Base-by-base conservation (phyloP, 2,797 vertebrate species). In the Xenentodon cancila region DNA sequence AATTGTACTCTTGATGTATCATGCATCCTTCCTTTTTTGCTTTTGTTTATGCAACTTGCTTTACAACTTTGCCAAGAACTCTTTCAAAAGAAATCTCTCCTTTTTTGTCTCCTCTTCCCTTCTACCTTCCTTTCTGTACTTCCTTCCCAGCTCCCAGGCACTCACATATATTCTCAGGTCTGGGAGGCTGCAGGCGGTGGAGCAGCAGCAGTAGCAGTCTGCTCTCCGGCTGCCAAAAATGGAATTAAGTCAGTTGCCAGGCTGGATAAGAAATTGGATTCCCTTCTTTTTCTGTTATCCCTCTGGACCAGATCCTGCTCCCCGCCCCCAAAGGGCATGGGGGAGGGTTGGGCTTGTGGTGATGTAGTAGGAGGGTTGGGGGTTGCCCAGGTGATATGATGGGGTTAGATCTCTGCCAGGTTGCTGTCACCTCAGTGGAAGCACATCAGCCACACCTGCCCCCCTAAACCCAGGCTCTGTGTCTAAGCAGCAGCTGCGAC, bases 221-320 rank as follows among this genome's bases (percentile, higher is more conserved):
- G 63, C 30, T 71, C 0, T 16, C 64, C 21, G 46, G 65, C 79
- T 86, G 87, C 88, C 86, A 88, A 87, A 77, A 87, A 64, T 64
- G 83, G 86, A 87, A 86, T 90, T 85, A 88, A 87, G 77, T 84
- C 73, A 40, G 84, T 86, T 88, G 81, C 78, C 76, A 84, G 80
- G 71, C 70, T 77, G 88, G 80, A 87, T 88, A 82, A 86, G 85
- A 84, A 86, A 81, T 79, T 73, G 74, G 80, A 84, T 84, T 84
- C 76, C 77, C 60, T 77, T 84, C 80, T 75, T 79, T 65, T 62
- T 71, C 84, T 85, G 81, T 90, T 91, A 89, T 89, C 88, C 88
- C 85, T 71, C 83, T 89, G 85, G 88, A 88, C 83, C 88, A 89
- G 86, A 89, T 90, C 83, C 86, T 80, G 81, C 65, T 52, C 43